These are phyloP conservation scores for Drosophila triauraria DNA, from an alignment of 1,140 invertebrate genomes.

Conservation along the genomic window DNA sequence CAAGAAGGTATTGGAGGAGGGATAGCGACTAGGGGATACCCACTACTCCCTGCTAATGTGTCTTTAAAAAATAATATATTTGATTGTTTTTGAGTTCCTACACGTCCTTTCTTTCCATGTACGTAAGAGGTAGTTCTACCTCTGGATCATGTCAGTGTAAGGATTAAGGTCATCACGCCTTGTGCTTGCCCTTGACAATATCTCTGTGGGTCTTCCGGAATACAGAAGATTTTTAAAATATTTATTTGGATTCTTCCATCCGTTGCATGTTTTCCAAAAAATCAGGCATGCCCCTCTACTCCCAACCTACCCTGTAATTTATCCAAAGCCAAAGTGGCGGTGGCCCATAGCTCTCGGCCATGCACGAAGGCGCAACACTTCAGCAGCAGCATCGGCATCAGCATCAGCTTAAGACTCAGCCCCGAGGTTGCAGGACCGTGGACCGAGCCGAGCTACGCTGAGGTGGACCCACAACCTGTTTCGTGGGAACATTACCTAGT, in stretches of 20 bases:
- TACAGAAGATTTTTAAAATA: too few relatives aligned
- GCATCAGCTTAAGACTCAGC: slow-evolving; percentile 15
- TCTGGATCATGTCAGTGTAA: too few relatives aligned
- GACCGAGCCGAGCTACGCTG: background rate
- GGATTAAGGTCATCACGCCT: background rate
- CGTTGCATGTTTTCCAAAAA: background rate
- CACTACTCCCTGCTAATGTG: background rate
- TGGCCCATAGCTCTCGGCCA: slow-evolving; percentile 82
- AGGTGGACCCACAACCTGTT: slow-evolving; percentile 79
- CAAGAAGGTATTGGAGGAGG: background rate
- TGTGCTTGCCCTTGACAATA: too few relatives aligned
- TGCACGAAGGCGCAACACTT: slow-evolving; percentile 80
- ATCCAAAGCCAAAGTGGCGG: slow-evolving; percentile 58
- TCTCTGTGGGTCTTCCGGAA: too few relatives aligned
- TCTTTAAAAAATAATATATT: background rate
- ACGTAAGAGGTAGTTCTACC: too few relatives aligned
- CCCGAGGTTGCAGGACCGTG: slow-evolving; percentile 40
- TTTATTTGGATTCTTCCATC: too few relatives aligned
- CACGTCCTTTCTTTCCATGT: too few relatives aligned
- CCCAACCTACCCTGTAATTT: slow-evolving; percentile 3
- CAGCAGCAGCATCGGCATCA: slow-evolving; percentile 36
- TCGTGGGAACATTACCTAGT: slow-evolving; percentile 85
- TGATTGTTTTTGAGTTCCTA: too few relatives aligned
- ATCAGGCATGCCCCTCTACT: background rate
- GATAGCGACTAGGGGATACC: background rate